phyloP scores from a whole-genome alignment of 2,113 vertebrate genomes.

The Pandion haliaetus region DNA sequence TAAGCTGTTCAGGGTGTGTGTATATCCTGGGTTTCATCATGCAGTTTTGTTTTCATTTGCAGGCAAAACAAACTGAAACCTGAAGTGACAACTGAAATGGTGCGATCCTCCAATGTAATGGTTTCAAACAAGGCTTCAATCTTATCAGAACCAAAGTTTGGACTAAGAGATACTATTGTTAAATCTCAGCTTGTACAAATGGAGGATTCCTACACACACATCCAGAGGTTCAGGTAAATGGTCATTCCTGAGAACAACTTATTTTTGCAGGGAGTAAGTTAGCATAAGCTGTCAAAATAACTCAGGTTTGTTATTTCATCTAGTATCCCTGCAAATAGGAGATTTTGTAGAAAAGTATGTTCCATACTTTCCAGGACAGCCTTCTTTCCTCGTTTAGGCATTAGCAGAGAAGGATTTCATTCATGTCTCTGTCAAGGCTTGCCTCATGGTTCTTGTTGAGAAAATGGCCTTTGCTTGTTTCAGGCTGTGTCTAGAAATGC shows the following conservation, averaged over 20 bases:
- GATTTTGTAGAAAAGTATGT: background rate
- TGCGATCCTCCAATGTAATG: conserved; percentile 77
- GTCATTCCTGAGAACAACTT: background rate
- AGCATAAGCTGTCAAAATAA: background rate
- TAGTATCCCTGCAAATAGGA: background rate
- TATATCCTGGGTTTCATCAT: background rate
- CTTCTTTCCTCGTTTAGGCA: background rate
- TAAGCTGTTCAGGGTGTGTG: background rate
- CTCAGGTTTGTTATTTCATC: background rate
- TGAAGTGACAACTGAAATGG: conserved; percentile 79
- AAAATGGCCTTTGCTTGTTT: background rate
- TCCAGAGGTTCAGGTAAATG: conserved; percentile 85
- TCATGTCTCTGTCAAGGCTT: background rate
- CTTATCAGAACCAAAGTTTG: conserved; percentile 84
- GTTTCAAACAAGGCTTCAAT: conserved; percentile 82
- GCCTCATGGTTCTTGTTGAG: background rate
- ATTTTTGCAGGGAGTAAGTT: background rate
- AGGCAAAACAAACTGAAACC: conserved; percentile 75
- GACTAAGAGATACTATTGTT: conserved; percentile 88
- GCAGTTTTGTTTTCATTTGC: background rate
- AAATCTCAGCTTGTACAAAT: conserved; percentile 86
- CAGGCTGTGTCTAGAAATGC: background rate
- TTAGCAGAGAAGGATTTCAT: background rate
- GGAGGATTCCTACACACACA: conserved; percentile 85
- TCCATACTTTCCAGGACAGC: background rate